phyloP scores from a whole-genome alignment of 1,140 invertebrate genomes.

The Drosophila santomea region DNA sequence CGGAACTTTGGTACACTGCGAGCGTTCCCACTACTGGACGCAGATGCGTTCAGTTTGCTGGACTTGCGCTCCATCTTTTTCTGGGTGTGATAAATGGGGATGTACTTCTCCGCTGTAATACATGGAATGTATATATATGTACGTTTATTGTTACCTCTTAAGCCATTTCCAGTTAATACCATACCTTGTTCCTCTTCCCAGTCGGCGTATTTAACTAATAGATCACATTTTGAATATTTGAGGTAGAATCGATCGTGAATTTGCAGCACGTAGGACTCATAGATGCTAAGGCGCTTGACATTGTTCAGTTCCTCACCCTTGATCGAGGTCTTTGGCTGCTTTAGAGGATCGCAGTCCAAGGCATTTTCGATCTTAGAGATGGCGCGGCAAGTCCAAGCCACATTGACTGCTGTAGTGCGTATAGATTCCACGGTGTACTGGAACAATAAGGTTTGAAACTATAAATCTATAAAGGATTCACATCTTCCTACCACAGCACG shows the following conservation, averaged over 20 bases:
- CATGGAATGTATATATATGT: background rate
- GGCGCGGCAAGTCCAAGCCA: slow-evolving; percentile 93
- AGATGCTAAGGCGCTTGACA: slow-evolving; percentile 92
- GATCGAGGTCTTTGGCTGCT: slow-evolving; percentile 89
- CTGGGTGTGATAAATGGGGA: slow-evolving; percentile 48
- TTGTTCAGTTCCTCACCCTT: slow-evolving; percentile 91
- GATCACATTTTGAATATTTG: slow-evolving; percentile 86
- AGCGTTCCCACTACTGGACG: slow-evolving; percentile 44
- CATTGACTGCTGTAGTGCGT: slow-evolving; percentile 87
- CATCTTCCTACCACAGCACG: slow-evolving; percentile 43
- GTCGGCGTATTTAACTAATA: slow-evolving; percentile 86
- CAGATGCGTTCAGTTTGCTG: slow-evolving; percentile 15
- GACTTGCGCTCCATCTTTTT: slow-evolving; percentile 22
- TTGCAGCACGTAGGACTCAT: slow-evolving; percentile 95
- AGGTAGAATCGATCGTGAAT: slow-evolving; percentile 92
- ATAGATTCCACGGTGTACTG: slow-evolving; percentile 88
- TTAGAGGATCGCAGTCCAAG: slow-evolving; percentile 85
- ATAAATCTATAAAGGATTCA: background rate
- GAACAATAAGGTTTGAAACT: background rate
- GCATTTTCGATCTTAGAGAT: slow-evolving; percentile 87
- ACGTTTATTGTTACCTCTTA: background rate
- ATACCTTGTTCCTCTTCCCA: slow-evolving; percentile 87
- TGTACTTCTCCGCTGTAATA: slow-evolving; percentile 41
- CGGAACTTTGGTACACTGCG: slow-evolving; percentile 50
- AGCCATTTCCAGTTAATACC: slow-evolving; percentile 5